Evolutionary conservation across 2,888 invertebrate species (phyloP).

Genomic region (Caenorhabditis drosophilae): DNA sequence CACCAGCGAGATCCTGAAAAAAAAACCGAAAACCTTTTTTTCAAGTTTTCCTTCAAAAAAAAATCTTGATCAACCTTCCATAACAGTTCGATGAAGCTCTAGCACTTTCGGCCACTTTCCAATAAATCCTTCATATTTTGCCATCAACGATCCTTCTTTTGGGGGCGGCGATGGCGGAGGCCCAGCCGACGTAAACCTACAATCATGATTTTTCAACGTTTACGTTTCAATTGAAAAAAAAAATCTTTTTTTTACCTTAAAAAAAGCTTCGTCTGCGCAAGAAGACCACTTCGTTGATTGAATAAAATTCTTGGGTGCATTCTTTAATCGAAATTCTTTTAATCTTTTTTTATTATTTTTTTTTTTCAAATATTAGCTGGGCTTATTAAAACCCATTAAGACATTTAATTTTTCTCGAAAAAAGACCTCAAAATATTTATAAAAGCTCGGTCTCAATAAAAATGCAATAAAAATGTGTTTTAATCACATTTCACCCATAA

Average conservation of each 20-base stretch:
- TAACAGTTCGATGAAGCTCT: slow-evolving; percentile 52
- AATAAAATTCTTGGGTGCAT: too few relatives aligned
- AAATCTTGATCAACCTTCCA: slow-evolving; percentile 49
- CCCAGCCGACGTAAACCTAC: slow-evolving; percentile 43
- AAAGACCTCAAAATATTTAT: slow-evolving; percentile 7
- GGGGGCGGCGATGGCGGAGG: slow-evolving; percentile 42
- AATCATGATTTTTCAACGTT: slow-evolving; percentile 9
- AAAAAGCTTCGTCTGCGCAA: background rate
- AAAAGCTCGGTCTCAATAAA: background rate
- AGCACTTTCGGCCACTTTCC: slow-evolving; percentile 47
- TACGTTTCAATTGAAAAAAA: background rate
- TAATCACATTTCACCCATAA: background rate
- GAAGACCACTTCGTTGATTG: too few relatives aligned
- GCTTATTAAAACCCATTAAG: too few relatives aligned
- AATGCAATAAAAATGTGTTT: background rate
- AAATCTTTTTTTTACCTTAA: background rate
- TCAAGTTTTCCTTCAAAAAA: too few relatives aligned
- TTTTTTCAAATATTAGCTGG: too few relatives aligned
- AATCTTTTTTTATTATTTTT: too few relatives aligned
- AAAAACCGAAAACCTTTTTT: too few relatives aligned
- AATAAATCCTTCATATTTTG: slow-evolving; percentile 49
- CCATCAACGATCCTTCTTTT: slow-evolving; percentile 41
- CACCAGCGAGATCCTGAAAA: slow-evolving; percentile 59
- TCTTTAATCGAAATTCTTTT: too few relatives aligned
- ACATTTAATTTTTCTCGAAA: background rate